Base-by-base conservation (phyloP, 2,113 vertebrate species). In the Gallinago paraguaiae region DNA sequence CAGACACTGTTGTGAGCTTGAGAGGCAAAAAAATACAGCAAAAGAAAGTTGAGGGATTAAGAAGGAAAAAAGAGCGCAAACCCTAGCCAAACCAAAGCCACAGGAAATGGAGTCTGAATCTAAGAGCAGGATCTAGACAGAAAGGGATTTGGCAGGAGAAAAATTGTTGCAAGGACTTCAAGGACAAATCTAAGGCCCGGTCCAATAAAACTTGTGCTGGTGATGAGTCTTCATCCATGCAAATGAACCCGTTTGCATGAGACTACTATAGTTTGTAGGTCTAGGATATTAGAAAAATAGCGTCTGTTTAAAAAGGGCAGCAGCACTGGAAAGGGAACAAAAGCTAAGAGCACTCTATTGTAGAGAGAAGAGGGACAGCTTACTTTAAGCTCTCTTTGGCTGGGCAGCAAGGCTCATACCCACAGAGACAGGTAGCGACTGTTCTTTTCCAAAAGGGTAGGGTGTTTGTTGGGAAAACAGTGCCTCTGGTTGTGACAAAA, bases 81-180 rank as follows among this genome's bases (percentile, higher is more conserved):
- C 22, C 46, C 33, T 65, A 94, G 93, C 94, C 96, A 97, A 95
- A 88, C 75, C 81, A 95, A 95, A 97, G 83, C 83, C 91, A 92
- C 92, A 96, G 93, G 95, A 97, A 97, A 95, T 76, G 82, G 91
- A 90, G 56, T 76, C 87, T 95, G 86, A 96, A 90, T 93, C 68
- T 56, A 67, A 91, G 70, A 63, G 54, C 69, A 82, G 57, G 48
- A 86, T 78, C 77, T 67, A 91, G 92, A 88, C 79, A 94, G 91
- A 96, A 80, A 91, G 68, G 88, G 93, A 86, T 92, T 93, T 94
- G 92, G 82, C 91, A 96, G 50, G 48, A 78, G 46, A 57, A 45
- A 69, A 88, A 76, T 31, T 6, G 7, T 59, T 82, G 88, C 63
- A 61, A 78, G 46, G 51, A 69, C 56, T 84, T 95, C 16, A 83